phyloP scores from a whole-genome alignment of 2,888 invertebrate species.

The Napeogenes sylphis region DNA sequence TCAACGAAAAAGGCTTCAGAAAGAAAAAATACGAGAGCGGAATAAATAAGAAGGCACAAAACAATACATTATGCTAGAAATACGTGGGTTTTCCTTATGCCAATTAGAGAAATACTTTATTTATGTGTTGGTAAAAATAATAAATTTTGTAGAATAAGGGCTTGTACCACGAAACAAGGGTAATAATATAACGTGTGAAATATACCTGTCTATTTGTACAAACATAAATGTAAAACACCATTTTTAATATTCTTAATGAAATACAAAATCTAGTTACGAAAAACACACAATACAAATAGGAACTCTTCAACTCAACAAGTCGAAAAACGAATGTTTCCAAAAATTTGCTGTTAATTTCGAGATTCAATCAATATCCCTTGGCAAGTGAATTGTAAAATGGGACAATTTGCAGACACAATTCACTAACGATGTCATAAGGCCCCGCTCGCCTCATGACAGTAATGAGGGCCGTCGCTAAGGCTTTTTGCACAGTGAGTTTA shows the following conservation, averaged over 20 bases:
- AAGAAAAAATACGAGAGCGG: conserved; percentile 45
- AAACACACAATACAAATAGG: neutral
- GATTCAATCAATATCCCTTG: conserved; percentile 20
- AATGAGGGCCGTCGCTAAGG: conserved; percentile 21
- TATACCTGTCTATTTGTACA: no score
- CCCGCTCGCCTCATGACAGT: conserved; percentile 25
- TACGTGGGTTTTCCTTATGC: conserved; percentile 26
- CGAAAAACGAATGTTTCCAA: conserved; percentile 9
- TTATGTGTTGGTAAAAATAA: conserved; percentile 14
- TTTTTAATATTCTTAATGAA: no score
- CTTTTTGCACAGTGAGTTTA: conserved; percentile 5
- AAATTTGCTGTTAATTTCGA: conserved; percentile 6
- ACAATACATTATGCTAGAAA: conserved; percentile 43
- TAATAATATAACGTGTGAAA: neutral
- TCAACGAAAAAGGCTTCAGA: conserved; percentile 37
- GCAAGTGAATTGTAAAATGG: conserved; percentile 30
- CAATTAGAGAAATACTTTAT: conserved; percentile 24
- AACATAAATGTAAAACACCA: no score
- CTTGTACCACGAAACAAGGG: neutral
- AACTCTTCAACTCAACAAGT: conserved; percentile 7
- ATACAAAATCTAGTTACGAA: neutral
- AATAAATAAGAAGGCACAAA: conserved; percentile 55
- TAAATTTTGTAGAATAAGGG: neutral
- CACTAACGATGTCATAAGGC: conserved; percentile 30
- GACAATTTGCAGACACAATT: conserved; percentile 30